These are phyloP conservation scores for Pagetopsis macropterus DNA, from an alignment of 2,797 vertebrate genomes.

Conservation along the genomic window DNA sequence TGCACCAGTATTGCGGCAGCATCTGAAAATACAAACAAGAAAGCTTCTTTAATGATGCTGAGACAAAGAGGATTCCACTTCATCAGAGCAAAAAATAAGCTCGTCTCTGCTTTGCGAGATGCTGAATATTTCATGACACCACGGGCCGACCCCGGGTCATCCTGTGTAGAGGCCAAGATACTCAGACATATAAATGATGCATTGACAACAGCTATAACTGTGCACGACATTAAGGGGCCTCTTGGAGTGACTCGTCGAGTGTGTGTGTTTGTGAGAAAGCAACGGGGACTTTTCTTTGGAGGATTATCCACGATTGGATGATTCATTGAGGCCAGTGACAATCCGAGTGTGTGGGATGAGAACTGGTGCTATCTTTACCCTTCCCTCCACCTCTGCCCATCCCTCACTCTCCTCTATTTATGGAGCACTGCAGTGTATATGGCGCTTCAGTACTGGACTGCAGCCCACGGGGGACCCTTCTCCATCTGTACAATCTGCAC, in stretches of 20 bases:
- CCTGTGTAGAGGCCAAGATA: conserved; percentile 40
- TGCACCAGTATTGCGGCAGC: conserved; percentile 32
- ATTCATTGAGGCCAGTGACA: conserved; percentile 77
- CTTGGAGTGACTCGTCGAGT: conserved; percentile 11
- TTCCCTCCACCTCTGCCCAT: conserved; percentile 59
- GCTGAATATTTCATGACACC: conserved; percentile 68
- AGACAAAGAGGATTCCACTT: conserved; percentile 45
- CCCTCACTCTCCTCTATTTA: conserved; percentile 74
- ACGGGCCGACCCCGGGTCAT: conserved; percentile 62
- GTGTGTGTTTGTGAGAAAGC: conserved; percentile 23
- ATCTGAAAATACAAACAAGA: conserved; percentile 25
- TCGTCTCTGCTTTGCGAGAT: conserved; percentile 32
- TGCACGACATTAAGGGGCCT: conserved; percentile 37
- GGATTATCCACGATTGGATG: conserved; percentile 62
- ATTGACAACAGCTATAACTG: conserved; percentile 46
- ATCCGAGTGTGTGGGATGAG: conserved; percentile 73
- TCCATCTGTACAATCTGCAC: conserved; percentile 72
- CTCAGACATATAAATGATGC: conserved; percentile 63
- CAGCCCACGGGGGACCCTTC: conserved; percentile 71
- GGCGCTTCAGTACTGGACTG: conserved; percentile 64
- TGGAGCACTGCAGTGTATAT: conserved; percentile 77
- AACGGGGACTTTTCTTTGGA: conserved; percentile 42
- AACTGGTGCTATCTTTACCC: conserved; percentile 78
- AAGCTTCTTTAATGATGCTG: conserved; percentile 20
- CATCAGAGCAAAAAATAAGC: conserved; percentile 25